Evolutionary conservation across 2,888 invertebrate species (phyloP), one percentile per base, ranked within the genome.

Genomic region (Mongoloraphidia duomilia): DNA sequence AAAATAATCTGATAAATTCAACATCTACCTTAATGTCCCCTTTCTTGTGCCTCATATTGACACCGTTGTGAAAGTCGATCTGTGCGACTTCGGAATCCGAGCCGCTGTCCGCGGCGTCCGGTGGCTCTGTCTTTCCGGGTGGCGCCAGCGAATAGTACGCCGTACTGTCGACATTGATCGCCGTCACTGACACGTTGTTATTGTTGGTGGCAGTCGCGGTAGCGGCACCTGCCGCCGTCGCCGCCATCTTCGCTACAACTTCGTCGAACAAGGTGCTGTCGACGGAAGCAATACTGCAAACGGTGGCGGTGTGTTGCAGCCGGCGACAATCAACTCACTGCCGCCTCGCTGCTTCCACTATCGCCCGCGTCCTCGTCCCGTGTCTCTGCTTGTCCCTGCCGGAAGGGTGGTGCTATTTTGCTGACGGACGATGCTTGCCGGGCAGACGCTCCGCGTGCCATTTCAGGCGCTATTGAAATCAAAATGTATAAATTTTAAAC

Each of bases 11-110:
- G 26, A 26, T 26, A 6, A 1, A 26, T 26, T 26, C 26, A 6
- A 26, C 26, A 26, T 17, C 9, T 13, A 45, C 45, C 37, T 45
- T 45, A 8, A 33, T 49, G 3, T 75, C 69, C 61, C 76, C 77
- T 63, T 79, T 79, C 60, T 80, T 80, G 51, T 75, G 77, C 1
- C 81, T 72, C 69, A 81, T 71, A 62, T 79, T 80, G 12, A 80
- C 80, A 65, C 79, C 67, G 36, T 35, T 44, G 37, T 79, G 76
- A 63, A 85, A 83, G 63, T 84, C 84, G 54, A 85, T 84, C 60
- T 81, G 81, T 61, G 84, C 84, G 59, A 86, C 81, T 65, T 86
- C 85, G n/a, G 83, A 82, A 63, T 86, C 85, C 52, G 78, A 77
- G 63, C 78, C 79, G 60, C 82, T 82, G 63, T 83, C 83, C 54